Percentiles rank a stretch among this genome's conserved stretches.
Evolutionary conservation across 2,113 vertebrate genomes (phyloP).

Genomic region (Emydura subglobosa): DNA sequence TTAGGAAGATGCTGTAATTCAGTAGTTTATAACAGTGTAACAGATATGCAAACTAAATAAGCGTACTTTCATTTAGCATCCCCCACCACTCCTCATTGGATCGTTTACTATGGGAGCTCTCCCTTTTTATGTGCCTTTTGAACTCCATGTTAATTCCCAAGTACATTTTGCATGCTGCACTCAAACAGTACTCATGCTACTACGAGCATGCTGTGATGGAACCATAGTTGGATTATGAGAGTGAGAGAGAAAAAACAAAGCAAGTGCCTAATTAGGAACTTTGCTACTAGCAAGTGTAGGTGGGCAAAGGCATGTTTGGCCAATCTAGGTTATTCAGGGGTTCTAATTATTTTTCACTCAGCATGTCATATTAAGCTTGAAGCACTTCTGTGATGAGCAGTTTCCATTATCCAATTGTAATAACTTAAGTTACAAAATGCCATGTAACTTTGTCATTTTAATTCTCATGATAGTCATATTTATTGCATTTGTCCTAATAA

Average conservation of each 20-base stretch:
- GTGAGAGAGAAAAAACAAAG: neutral
- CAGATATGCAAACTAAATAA: neutral
- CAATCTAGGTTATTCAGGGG: neutral
- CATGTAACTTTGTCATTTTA: neutral
- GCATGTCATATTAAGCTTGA: neutral
- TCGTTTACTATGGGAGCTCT: neutral
- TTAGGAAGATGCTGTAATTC: neutral
- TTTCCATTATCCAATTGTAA: neutral
- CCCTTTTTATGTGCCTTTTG: neutral
- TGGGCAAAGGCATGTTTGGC: neutral
- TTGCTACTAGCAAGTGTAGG: neutral
- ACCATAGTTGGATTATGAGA: neutral
- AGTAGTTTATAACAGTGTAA: neutral
- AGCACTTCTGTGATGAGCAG: neutral
- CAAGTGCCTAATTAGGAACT: neutral
- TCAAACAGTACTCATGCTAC: neutral
- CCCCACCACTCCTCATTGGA: neutral
- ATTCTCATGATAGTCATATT: neutral
- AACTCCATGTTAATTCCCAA: neutral
- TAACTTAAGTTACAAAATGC: neutral
- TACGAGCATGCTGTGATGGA: fast-evolving
- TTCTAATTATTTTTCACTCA: neutral
- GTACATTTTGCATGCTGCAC: neutral
- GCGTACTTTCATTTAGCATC: neutral
- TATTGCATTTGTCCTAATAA: neutral